Base-by-base conservation (phyloP, 2,888 invertebrate genomes). In the Anoplius nigerrimus region DNA sequence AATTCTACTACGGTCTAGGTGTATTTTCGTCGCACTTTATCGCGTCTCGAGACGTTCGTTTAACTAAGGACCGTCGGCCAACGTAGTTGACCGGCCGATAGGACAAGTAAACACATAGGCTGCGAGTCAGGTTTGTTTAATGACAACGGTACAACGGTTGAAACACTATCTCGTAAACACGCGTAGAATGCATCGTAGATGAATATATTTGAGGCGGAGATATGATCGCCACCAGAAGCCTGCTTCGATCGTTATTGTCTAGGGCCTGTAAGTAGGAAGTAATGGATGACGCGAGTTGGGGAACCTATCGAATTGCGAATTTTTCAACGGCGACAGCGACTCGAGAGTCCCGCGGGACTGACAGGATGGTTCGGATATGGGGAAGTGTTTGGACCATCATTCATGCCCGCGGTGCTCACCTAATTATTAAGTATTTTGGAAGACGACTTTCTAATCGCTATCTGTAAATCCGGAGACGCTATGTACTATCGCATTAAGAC, bases 331-430 rank as follows among this genome's bases (percentile, higher is more conserved):
- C 11, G 34, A 34, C 8, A 34, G 34, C 34, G 34, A 34, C 34
- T 34, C 8, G 34, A 34, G 34, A 1, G 34, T 13, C 11, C 11
- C 34, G 34, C 8, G 34, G 11, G 34, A 34, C 18, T 18, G 48
- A 48, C 5, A 16, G 8, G 18, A 16, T 85, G 80, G 78, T 83
- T 79, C 84, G 82, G 80, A 81, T 79, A 84, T 84, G 85, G 85
- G 85, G 85, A 86, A 86, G 85, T 84, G 78, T 82, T 82, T 77
- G 84, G 80, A 82, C 82, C 80, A 81, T 75, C 74, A 22, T 11
- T 59, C 58, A 64, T 59, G 71, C 11, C 34, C 34, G 34, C 34
- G 34, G 8, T 11, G 11, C 11, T 34, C 6, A n/a, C 59, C 34
- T 8, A 34, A 1, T 34, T 34, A 11, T 11, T 34, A 34, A 34